Base-by-base conservation (phyloP, 1,140 invertebrate species). In the Zaprionus africanus region DNA sequence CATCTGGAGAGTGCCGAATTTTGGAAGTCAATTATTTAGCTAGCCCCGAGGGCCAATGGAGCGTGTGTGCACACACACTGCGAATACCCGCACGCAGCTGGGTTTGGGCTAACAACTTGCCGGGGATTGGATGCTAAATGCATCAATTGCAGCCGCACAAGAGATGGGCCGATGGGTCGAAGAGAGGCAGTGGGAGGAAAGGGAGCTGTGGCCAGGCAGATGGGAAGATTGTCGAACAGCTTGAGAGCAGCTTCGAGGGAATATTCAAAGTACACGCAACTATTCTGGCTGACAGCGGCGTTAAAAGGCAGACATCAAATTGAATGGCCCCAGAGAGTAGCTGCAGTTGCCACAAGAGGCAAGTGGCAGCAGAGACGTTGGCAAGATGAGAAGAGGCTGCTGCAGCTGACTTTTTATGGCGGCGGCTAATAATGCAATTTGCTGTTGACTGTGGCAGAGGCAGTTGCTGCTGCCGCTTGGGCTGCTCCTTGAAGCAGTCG, bases 381-480 rank as follows among this genome's bases (percentile, higher is more conserved):
- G 36, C 36, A 64, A 67, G 67, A 64, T 49, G 66, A 77, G 59
- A 17, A 36, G 36, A 54, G 19, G 26, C 59, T 28, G 51, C 57
- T 74, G 74, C 74, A 54, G 56, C 49, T 79, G 84, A 78, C 83
- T 77, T 87, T 87, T 87, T 87, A 87, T 88, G 83, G 81, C 73
- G 83, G 73, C 84, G 79, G 83, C 83, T 87, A 87, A 87, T 87
- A 87, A 87, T 87, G 83, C 83, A 87, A 87, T 87, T 87, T 87
- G 83, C 83, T 88, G 81, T 75, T 72, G 81, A 69, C 65, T 66
- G 49, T 31, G 31, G 28, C 59, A 31, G 24, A 56, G 31, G 46
- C 61, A 61, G 63, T 46, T 51, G 19, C 19, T 24, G 15, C 46
- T 43, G 41, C 41, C 6, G 57, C 75, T 71, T 53, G 22, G 12